phyloP scores from a whole-genome alignment of 1,140 invertebrate species.

The Drosophila sp. region DNA sequence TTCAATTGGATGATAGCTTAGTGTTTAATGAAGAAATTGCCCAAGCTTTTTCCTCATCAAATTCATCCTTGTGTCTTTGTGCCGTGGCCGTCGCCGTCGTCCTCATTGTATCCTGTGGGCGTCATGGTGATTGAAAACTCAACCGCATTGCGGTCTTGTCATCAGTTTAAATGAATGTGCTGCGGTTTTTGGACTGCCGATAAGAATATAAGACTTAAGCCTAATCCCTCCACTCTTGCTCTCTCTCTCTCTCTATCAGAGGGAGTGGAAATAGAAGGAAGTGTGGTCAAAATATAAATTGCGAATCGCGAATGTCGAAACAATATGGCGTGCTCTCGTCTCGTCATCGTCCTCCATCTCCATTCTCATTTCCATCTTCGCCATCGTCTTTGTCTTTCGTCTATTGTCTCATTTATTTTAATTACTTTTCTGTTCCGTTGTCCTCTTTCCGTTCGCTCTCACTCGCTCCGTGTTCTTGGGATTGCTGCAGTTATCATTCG shows the following conservation, averaged over 20 bases:
- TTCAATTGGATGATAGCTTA: constrained; percentile 69
- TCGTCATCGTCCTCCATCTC: not conserved
- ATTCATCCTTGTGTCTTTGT: constrained; percentile 17
- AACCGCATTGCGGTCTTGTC: constrained; percentile 76
- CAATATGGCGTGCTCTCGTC: constrained; percentile 50
- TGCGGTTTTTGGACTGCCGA: constrained; percentile 61
- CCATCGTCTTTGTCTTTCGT: constrained; percentile 29
- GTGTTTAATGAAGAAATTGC: constrained; percentile 78
- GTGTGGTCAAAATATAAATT: constrained; percentile 51
- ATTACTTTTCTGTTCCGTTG: constrained; percentile 74
- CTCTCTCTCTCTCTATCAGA: not conserved
- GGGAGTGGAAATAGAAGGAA: not conserved
- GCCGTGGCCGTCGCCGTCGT: constrained; percentile 39
- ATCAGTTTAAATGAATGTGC: constrained; percentile 76
- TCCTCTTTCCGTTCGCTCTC: constrained; percentile 7
- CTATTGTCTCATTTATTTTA: constrained; percentile 80
- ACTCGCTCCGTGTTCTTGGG: not conserved
- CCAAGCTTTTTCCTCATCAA: constrained; percentile 45
- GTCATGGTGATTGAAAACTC: constrained; percentile 79
- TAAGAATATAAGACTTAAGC: constrained; percentile 59
- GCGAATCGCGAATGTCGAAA: constrained; percentile 48
- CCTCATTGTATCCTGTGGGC: constrained; percentile 29
- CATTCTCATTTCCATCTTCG: constrained; percentile 6
- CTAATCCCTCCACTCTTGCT: constrained; percentile 64
- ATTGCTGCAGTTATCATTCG: constrained; percentile 72